These are phyloP conservation scores for Melierax canorus DNA, from an alignment of 2,113 vertebrate species.

Conservation along the genomic window DNA sequence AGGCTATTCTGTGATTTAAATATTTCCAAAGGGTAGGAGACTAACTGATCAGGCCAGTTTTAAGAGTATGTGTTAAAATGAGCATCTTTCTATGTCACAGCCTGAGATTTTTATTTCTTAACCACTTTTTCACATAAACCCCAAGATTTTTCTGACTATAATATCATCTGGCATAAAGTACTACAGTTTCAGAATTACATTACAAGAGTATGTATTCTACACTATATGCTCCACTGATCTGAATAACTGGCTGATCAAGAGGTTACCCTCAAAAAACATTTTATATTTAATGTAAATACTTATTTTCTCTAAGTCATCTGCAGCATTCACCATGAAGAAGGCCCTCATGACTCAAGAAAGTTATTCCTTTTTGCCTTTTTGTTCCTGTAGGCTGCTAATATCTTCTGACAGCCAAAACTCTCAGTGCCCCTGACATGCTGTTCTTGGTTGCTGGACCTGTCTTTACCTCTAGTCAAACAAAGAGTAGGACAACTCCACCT, in stretches of 20 bases:
- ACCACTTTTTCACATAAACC: not conserved
- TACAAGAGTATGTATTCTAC: not conserved
- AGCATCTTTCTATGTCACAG: not conserved
- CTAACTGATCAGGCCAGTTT: not conserved
- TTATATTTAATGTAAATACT: not conserved
- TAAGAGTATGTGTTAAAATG: not conserved
- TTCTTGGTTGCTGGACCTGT: rapidly evolving
- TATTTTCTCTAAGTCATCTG: not conserved
- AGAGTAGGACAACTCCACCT: not conserved
- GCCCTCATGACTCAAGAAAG: not conserved
- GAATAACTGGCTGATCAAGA: not conserved
- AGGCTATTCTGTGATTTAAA: not conserved
- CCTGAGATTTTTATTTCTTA: not conserved
- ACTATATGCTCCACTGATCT: not conserved
- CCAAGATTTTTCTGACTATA: not conserved
- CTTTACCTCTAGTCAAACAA: not conserved
- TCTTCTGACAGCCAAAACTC: not conserved
- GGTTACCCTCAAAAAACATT: not conserved
- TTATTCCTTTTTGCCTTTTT: not conserved
- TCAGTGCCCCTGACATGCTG: not conserved
- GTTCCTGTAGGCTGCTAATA: not conserved
- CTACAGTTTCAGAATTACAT: not conserved
- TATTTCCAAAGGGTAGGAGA: not conserved
- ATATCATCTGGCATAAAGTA: not conserved
- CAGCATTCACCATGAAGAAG: not conserved